phyloP scores from a whole-genome alignment of 23 tunicate species.

The Clavelina lepadiformis region DNA sequence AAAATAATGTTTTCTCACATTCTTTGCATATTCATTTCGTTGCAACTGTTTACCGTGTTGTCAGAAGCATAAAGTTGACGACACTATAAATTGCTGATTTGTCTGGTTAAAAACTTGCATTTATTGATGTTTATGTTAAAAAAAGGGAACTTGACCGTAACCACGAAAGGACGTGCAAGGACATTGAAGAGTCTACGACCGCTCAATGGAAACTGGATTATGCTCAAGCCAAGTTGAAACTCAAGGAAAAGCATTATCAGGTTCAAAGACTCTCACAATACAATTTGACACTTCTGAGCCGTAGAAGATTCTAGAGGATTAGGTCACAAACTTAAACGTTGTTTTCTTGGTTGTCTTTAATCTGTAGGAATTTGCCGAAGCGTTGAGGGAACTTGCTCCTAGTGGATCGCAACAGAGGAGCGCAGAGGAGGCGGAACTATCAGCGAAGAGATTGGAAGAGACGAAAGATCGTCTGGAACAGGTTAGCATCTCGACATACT shows the following conservation, averaged over 20 bases:
- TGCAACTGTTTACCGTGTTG: too few relatives aligned
- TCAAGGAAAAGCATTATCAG: constrained; percentile 95
- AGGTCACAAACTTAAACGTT: too few relatives aligned
- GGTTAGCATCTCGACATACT: constrained; percentile 27
- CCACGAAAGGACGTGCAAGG: constrained; percentile 30
- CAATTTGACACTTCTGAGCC: too few relatives aligned
- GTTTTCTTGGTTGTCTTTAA: background rate
- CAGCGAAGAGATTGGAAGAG: constrained; percentile 68
- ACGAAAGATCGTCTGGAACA: constrained; percentile 58
- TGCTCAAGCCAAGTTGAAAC: constrained; percentile 79
- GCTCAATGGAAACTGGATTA: constrained; percentile 73
- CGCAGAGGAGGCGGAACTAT: constrained; percentile 60
- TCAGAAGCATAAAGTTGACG: background rate
- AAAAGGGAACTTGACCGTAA: constrained; percentile 47
- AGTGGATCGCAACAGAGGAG: constrained; percentile 61
- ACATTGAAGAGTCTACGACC: constrained; percentile 36
- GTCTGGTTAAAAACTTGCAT: too few relatives aligned
- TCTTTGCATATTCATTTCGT: constrained; percentile 7
- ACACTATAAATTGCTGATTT: background rate
- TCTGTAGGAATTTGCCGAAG: constrained; percentile 74
- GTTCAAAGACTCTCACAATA: constrained; percentile 9
- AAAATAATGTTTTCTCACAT: constrained; percentile 1
- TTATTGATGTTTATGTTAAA: too few relatives aligned
- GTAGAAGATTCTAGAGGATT: too few relatives aligned
- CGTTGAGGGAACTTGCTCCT: constrained; percentile 81